A percentile compares a stretch with the other conserved stretches of the same genome.
These are phyloP conservation scores for Euproctis similis DNA, from an alignment of 2,888 invertebrate genomes.

Conservation along the genomic window DNA sequence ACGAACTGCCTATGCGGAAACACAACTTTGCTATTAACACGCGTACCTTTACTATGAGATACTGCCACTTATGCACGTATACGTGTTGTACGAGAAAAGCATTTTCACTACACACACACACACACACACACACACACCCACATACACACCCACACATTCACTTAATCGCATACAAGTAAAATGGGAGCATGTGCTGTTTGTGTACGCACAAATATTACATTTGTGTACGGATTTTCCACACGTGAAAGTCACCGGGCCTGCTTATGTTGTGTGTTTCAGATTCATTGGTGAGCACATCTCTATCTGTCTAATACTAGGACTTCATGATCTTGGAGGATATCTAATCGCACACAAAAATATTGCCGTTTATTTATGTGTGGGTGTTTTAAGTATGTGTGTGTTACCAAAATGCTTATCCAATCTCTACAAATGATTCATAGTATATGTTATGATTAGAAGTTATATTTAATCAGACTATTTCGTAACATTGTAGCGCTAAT, in stretches of 20 bases:
- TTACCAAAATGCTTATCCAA: constrained; percentile 32
- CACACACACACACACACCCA: constrained; percentile 39
- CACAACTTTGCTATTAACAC: constrained; percentile 71
- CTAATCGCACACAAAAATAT: constrained; percentile 28
- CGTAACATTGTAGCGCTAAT: constrained; percentile 13
- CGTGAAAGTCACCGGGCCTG: constrained; percentile 46
- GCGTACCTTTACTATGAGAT: constrained; percentile 69
- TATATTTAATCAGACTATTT: constrained; percentile 8
- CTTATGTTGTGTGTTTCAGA: constrained; percentile 47
- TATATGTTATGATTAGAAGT: not conserved
- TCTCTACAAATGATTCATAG: constrained; percentile 21
- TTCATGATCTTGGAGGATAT: constrained; percentile 34
- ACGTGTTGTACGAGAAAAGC: constrained; percentile 43
- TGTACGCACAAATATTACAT: constrained; percentile 44
- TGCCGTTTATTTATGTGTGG: too few relatives aligned
- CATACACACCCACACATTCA: constrained; percentile 35
- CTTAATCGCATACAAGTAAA: constrained; percentile 30
- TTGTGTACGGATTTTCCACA: constrained; percentile 52
- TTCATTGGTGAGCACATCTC: constrained; percentile 62
- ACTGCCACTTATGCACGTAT: constrained; percentile 63
- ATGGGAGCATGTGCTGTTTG: constrained; percentile 32
- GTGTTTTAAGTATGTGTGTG: constrained; percentile 36
- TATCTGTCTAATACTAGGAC: constrained; percentile 59
- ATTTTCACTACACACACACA: constrained; percentile 39
- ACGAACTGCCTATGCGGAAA: constrained; percentile 71